phyloP scores from a whole-genome alignment of 2,113 vertebrate species.

The Sturnira hondurensis region DNA sequence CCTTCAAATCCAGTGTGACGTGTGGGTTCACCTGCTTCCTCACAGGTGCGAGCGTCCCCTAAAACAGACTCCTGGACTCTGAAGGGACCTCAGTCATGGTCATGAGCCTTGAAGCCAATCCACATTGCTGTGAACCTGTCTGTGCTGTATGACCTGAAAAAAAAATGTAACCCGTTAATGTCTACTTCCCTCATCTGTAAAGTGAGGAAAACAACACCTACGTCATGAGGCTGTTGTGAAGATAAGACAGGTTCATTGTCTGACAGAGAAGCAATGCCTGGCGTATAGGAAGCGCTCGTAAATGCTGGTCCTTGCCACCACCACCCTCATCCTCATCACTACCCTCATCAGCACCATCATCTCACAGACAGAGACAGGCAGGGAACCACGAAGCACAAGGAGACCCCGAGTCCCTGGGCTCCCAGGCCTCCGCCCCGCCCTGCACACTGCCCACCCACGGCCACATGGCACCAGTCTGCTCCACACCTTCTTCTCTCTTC shows the following conservation, averaged over 20 bases:
- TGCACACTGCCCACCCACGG: accelerated
- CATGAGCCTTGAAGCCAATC: not conserved
- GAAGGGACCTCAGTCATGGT: not conserved
- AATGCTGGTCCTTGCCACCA: not conserved
- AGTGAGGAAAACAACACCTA: not conserved
- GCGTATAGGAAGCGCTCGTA: not conserved
- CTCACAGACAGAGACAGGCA: not conserved
- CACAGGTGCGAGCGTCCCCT: not conserved
- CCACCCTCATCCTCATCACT: not conserved
- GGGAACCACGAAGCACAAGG: not conserved
- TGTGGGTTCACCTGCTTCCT: not conserved
- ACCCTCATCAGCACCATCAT: not conserved
- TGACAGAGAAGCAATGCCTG: not conserved
- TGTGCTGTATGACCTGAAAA: not conserved
- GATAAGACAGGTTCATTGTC: not conserved
- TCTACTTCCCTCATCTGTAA: not conserved
- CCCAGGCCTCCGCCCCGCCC: not conserved
- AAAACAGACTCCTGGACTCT: not conserved
- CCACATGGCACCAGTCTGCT: accelerated
- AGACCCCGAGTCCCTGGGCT: not conserved
- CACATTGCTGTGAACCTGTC: not conserved
- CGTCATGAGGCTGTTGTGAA: not conserved
- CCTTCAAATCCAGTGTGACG: not conserved
- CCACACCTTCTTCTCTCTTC: not conserved
- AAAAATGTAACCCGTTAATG: not conserved